Percentiles rank a stretch among this genome's conserved stretches.
Evolutionary conservation across 2,888 invertebrate species (phyloP).

Genomic region (Dione vanillae): DNA sequence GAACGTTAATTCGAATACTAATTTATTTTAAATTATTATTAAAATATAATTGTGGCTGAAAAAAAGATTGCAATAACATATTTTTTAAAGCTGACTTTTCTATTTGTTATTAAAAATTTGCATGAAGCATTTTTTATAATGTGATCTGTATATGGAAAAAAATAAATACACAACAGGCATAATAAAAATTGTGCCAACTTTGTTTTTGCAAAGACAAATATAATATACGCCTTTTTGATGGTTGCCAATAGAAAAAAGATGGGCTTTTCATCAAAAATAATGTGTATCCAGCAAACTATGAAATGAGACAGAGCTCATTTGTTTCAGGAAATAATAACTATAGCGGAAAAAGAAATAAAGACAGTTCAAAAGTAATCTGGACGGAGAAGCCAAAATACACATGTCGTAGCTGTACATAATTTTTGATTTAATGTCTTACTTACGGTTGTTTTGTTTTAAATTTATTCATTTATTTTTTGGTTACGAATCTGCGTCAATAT

Average conservation of each 20-base stretch:
- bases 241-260: conserved; percentile 33
- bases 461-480: no score
- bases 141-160: background rate
- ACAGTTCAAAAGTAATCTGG: conserved; percentile 36
- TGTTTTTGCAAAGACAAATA: conserved; percentile 14
- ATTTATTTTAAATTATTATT: no score
- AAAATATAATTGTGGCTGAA: no score
- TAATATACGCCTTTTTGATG: conserved; percentile 31
- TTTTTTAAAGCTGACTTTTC: background rate
- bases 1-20: no score
- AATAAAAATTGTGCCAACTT: background rate
- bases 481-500: no score
- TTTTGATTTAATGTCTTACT: conserved; percentile 8
- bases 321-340: conserved; percentile 47
- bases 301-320: conserved; percentile 46
- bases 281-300: conserved; percentile 44
- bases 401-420: conserved; percentile 16
- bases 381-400: conserved; percentile 19
- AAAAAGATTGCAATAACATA: background rate
- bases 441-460: conserved; percentile 8
- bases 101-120: background rate
- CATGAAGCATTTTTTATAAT: background rate
- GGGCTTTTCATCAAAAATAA: conserved; percentile 38
- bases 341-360: conserved; percentile 39
- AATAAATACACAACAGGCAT: background rate